Base-by-base conservation (phyloP, 2,888 invertebrate genomes). In the Apodemia zela region DNA sequence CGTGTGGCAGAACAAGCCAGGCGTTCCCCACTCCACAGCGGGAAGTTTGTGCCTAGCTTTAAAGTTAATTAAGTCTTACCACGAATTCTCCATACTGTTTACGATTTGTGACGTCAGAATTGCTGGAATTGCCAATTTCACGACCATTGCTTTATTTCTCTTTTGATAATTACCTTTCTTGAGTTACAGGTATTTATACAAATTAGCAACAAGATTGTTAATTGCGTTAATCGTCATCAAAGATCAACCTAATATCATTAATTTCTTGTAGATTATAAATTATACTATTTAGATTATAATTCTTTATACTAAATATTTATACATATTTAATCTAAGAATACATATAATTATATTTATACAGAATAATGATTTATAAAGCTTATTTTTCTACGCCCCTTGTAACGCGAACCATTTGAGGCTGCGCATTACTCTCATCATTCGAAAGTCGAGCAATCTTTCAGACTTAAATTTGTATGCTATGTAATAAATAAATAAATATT, bases 11-110 rank as follows among this genome's bases (percentile, higher is more conserved):
- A 75, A 74, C 72, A 54, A 54, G 51, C 51, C 45, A 47, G 17
- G 73, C 74, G 70, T 70, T 71, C 69, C 68, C 68, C 69, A 63
- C 59, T 67, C 69, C 63, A 69, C 65, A 69, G 67, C 74, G 74
- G 72, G 72, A 82, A 84, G 80, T 85, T 85, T 75, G 74, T 75
- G 75, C 79, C 81, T 80, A 82, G 79, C 80, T 83, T 80, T 83
- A 84, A 83, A 86, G 84, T 85, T 86, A 85, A 86, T 86, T 85
- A 85, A 84, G 77, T 51, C 51, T 51, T 51, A 51, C 51, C 51
- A 72, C 75, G 75, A 45, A 45, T 77, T 73, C 75, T 69, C 74
- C 75, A 73, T 75, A 72, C 71, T 78, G 79, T 80, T 75, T 75
- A 70, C 78, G 77, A 81, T 78, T 77, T 79, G 78, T 80, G 77